Evolutionary conservation across 2,113 vertebrate species (phyloP).

Genomic region (Romanogobio albipinnatus): DNA sequence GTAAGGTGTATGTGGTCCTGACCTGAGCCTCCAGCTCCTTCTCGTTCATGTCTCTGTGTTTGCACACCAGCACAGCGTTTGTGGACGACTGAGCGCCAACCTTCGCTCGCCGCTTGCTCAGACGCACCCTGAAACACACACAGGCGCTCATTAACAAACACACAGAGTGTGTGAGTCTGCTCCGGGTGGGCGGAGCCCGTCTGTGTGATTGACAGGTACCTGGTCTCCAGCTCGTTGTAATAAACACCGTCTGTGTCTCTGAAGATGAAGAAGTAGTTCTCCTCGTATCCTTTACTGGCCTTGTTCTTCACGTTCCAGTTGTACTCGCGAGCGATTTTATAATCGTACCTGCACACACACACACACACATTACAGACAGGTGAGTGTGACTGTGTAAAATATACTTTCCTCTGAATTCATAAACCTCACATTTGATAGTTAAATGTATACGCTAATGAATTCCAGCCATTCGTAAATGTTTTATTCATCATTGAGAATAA

Average conservation of each 20-base stretch:
- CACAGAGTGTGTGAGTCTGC: background rate
- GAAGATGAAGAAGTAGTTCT: conserved; percentile 98
- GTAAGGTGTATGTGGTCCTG: conserved; percentile 16
- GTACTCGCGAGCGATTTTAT: conserved; percentile 94
- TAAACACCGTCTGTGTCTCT: conserved; percentile 92
- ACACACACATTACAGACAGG: background rate
- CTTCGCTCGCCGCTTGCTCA: conserved; percentile 92
- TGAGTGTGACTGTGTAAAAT: background rate
- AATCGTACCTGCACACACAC: conserved; percentile 84
- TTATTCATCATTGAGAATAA: too few relatives aligned
- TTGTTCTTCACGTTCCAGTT: conserved; percentile 99
- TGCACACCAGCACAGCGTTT: conserved; percentile 91
- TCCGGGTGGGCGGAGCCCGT: background rate
- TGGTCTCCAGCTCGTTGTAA: conserved; percentile 94
- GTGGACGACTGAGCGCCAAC: conserved; percentile 90
- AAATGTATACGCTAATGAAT: background rate
- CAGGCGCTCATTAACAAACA: conserved; percentile 29
- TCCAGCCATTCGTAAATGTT: background rate
- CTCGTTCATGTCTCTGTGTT: conserved; percentile 95
- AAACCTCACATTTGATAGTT: background rate
- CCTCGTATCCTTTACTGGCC: conserved; percentile 95
- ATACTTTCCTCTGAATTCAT: background rate
- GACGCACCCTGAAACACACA: conserved; percentile 80
- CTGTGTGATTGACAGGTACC: conserved; percentile 67
- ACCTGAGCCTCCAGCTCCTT: conserved; percentile 94